Evolutionary conservation across 1,140 invertebrate species (phyloP).

Genomic region (Oreohelix idahoensis): DNA sequence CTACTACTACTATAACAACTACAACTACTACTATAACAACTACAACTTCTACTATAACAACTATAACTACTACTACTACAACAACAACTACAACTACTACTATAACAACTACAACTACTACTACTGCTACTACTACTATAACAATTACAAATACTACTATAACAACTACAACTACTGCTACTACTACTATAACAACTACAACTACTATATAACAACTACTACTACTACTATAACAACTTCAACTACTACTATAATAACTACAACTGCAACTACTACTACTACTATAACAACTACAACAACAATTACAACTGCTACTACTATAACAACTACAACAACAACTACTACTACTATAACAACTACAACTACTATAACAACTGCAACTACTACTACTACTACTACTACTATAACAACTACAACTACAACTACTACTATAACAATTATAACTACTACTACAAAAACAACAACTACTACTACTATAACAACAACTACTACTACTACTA

Average conservation of each 20-base stretch:
- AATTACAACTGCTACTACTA: too few relatives aligned
- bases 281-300: too few relatives aligned
- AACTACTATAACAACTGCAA: background rate
- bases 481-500: conserved; percentile 1
- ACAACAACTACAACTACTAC: background rate
- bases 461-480: background rate
- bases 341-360: conserved; percentile 2
- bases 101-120: background rate
- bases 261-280: too few relatives aligned
- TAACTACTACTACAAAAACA: too few relatives aligned
- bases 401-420: background rate
- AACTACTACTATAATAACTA: too few relatives aligned
- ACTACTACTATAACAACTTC: too few relatives aligned
- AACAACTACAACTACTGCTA: background rate
- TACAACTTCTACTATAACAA: background rate
- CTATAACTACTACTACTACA: background rate
- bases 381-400: background rate
- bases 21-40: background rate
- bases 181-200: too few relatives aligned
- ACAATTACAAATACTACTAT: too few relatives aligned
- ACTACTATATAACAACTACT: too few relatives aligned
- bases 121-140: background rate
- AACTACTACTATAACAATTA: background rate
- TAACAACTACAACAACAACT: too few relatives aligned
- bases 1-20: background rate